Evolutionary conservation across 2,113 vertebrate genomes (phyloP).

Genomic region (Prinia subflava): DNA sequence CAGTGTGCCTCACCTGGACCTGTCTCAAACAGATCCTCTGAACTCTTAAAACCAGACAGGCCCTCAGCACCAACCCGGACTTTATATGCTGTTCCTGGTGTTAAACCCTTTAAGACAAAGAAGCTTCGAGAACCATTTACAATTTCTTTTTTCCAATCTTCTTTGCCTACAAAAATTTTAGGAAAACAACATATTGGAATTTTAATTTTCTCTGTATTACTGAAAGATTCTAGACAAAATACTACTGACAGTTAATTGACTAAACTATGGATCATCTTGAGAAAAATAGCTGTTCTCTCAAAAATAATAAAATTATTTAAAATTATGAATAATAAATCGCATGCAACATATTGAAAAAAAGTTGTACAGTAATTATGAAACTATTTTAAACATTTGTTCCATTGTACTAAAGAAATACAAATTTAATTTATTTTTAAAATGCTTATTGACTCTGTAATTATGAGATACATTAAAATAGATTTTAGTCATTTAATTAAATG

Average conservation of each 20-base stretch:
- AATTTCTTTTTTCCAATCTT: constrained; percentile 90
- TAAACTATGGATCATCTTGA: constrained; percentile 29
- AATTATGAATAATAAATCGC: constrained; percentile 14
- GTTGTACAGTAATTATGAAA: not conserved
- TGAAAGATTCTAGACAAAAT: constrained; percentile 56
- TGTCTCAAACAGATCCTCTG: constrained; percentile 87
- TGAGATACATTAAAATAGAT: not conserved
- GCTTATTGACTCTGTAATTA: not conserved
- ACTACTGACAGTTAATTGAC: constrained; percentile 15
- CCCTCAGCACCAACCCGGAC: constrained; percentile 89
- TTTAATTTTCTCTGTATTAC: constrained; percentile 52
- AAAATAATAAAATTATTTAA: not conserved
- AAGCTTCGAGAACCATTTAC: constrained; percentile 90
- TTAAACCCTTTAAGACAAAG: constrained; percentile 91
- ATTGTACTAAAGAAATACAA: not conserved
- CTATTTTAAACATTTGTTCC: constrained; percentile 59
- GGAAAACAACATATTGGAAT: constrained; percentile 75
- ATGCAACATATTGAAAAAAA: constrained; percentile 29
- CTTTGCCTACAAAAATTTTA: constrained; percentile 86
- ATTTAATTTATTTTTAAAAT: not conserved
- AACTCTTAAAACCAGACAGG: constrained; percentile 81
- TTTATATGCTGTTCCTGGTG: constrained; percentile 90
- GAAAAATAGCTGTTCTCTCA: not conserved
- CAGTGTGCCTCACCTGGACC: constrained; percentile 89
- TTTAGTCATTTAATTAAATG: not conserved